These are phyloP conservation scores for Zaprionus ghesquierei DNA, from an alignment of 1,140 invertebrate genomes.

Conservation along the genomic window DNA sequence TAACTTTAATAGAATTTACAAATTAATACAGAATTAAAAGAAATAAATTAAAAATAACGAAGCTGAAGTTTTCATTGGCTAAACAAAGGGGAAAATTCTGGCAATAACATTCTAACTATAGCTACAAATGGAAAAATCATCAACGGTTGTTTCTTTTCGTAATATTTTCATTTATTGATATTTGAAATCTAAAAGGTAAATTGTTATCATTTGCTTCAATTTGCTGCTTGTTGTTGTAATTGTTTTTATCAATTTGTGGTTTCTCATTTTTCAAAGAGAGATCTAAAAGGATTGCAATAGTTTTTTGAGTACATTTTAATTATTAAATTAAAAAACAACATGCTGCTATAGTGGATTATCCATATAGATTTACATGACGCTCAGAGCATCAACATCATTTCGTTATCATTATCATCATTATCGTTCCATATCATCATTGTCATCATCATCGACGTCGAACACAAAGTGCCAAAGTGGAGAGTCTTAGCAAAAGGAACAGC, in stretches of 20 bases:
- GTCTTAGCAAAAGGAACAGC: conserved; percentile 78
- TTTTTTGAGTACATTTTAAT: conserved; percentile 31
- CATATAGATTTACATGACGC: conserved; percentile 62
- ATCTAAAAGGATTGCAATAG: conserved; percentile 35
- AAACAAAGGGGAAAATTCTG: background rate
- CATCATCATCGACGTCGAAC: conserved; percentile 33
- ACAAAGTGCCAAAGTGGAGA: conserved; percentile 77
- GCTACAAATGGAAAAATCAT: background rate
- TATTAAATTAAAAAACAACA: conserved; percentile 55
- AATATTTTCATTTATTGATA: conserved; percentile 71
- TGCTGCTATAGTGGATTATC: conserved; percentile 50
- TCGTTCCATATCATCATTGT: conserved; percentile 22
- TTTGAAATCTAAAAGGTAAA: conserved; percentile 78
- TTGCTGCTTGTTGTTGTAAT: conserved; percentile 43
- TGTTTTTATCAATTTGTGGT: conserved; percentile 36
- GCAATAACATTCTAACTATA: background rate
- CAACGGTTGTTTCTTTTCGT: conserved; percentile 11
- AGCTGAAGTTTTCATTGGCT: background rate
- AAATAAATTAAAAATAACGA: conserved; percentile 18
- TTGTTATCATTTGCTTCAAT: conserved; percentile 54
- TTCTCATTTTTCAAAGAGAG: conserved; percentile 38
- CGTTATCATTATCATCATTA: conserved; percentile 16
- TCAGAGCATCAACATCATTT: conserved; percentile 66
- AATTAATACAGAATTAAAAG: conserved; percentile 49
- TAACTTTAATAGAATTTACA: conserved; percentile 70